Evolutionary conservation across 2,113 vertebrate genomes (phyloP), one percentile per base, ranked within the genome.

Genomic region (Plotosus lineatus): DNA sequence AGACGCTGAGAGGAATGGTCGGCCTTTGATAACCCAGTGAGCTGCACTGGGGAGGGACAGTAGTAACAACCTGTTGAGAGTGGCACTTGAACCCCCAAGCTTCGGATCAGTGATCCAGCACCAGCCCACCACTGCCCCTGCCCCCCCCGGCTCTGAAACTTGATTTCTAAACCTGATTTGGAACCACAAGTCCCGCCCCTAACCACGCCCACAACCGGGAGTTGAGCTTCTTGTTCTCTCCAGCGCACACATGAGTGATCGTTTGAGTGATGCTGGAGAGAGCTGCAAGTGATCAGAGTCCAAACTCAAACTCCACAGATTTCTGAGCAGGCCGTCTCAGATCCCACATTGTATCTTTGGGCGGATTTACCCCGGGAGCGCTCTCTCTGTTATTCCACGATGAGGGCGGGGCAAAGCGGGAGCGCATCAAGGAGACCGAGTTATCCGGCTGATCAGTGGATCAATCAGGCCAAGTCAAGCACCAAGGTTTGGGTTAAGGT

Each of bases 401-500:
- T 94, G 93, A 92, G 86, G 74, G 88, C 88, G 82, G 85, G 92
- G 85, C 89, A 85, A 60, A 90, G 92, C 90, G 90, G 92, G 84
- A 90, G 91, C 88, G 69, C 80, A 85, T 87, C 91, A 82, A 85
- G 93, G 83, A 89, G 93, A 89, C 91, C 93, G 77, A 95, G 93
- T 85, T 95, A 92, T 0, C 92, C 94, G 12, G 94, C 90, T 0
- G 94, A 95, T 65, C 94, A 92, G 85, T 91, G 92, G 88, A 90
- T 89, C 73, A 93, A 87, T 48, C 91, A 91, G 81, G 88, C 86
- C 82, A 93, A 88, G 79, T 88, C 91, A 87, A 91, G 90, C 40
- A 92, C 91, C 31, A 94, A 92, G 81, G 92, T 94, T 19, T 96
- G 96, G 96, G 90, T 96, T 75, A 95, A 95, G 85, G 92, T 96